Evolutionary conservation across 1,140 invertebrate species (phyloP), one percentile per base, ranked within the genome.

Genomic region (Apis laboriosa): DNA sequence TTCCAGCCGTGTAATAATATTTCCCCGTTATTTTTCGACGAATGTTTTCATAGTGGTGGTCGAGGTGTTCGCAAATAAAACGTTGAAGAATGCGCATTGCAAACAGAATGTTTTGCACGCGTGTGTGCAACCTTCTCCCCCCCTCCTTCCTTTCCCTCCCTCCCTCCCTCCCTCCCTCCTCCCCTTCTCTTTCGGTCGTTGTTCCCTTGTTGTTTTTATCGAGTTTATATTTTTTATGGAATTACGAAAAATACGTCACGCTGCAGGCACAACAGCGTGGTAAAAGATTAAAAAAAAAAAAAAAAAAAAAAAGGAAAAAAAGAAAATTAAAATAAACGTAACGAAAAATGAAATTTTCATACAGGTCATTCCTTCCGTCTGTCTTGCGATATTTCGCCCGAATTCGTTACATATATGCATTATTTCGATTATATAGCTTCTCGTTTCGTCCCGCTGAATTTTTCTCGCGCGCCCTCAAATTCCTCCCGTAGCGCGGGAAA

Each of bases 1-100:
- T 81, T 81, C 61, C 79, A 9, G 24, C 19, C 43, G 79, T 81
- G 49, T 81, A 81, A 81, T 81, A 66, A 81, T 76, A 81, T 81
- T 76, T 76, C 63, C 43, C 28, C 72, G 72, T 76, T 76, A 58
- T 66, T 67, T 73, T n/a, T 43, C 56, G 66, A 49, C n/a, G n/a
- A 51, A 70, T 68, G 24, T 72, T 79, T 80, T 49, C 70, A 43
- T 43, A 43, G 28, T 12, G 56, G 56, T 21, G 49, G 24, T 15
- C 68, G 77, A 72, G 58, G 77, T 80, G 70, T 80, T 73, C 61
- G 77, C 70, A 73, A 80, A 80, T 72, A 80, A 73, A 80, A 80
- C 77, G 70, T 73, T 19, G 77, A 58, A 24, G 77, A 60, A 80
- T 60, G 70, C 68, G 28, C 72, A 55, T 81, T 21, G 79, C 72